Evolutionary conservation across 2,113 vertebrate species (phyloP).

Genomic region (Loxodonta africana): DNA sequence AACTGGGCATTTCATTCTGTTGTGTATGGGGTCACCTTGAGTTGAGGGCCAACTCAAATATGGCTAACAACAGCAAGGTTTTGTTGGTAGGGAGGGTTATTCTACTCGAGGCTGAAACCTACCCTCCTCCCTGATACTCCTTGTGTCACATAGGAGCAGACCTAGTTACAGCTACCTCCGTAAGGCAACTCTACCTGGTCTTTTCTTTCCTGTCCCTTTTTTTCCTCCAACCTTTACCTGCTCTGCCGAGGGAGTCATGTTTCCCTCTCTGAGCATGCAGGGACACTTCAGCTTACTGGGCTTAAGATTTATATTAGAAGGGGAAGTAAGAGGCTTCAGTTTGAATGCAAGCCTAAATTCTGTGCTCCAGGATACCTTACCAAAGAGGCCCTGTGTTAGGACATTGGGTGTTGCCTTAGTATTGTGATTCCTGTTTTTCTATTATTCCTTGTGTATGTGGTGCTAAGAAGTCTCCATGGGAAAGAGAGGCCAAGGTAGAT

Average conservation of each 20-base stretch:
- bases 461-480: neutral
- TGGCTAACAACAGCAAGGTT: neutral
- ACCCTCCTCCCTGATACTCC: too few species aligned
- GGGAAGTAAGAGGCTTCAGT: neutral
- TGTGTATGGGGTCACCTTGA: neutral
- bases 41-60: neutral
- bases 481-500: conserved; percentile 26
- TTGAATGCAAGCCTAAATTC: neutral
- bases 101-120: neutral
- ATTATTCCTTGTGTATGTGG: neutral
- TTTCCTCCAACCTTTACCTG: neutral
- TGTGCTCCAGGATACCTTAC: neutral
- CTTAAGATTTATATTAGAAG: neutral
- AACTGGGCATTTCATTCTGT: neutral
- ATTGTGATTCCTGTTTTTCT: neutral
- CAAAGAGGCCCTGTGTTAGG: neutral
- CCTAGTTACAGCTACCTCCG: neutral
- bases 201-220: neutral
- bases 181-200: neutral
- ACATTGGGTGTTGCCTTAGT: neutral
- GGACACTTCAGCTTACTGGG: neutral
- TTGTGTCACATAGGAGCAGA: neutral
- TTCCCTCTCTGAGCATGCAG: neutral
- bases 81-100: neutral
- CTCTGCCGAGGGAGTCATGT: neutral